A percentile compares a stretch with the other conserved stretches of the same genome.
These are phyloP conservation scores for Yponomeuta malinellus DNA, from an alignment of 2,888 invertebrate species.

Conservation along the genomic window DNA sequence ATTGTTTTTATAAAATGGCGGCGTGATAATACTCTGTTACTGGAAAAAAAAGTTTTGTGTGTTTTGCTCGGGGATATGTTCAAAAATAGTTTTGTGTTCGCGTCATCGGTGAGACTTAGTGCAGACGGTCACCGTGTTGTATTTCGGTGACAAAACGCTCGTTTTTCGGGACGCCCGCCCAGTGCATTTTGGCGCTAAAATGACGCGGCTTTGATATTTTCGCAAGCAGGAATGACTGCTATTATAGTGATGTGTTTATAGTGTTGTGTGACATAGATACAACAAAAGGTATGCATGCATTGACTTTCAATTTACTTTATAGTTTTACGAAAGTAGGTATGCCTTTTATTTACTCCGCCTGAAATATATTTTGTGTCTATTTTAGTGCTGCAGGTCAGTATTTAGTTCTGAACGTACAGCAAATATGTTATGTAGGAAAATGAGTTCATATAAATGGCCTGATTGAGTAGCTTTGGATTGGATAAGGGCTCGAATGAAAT, in stretches of 20 bases:
- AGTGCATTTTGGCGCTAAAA: constrained; percentile 19
- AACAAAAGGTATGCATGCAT: neutral
- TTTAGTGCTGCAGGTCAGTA: too few relatives aligned
- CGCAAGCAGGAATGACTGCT: neutral
- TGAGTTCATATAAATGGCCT: too few relatives aligned
- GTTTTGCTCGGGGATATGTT: constrained; percentile 36
- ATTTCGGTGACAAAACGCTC: constrained; percentile 51
- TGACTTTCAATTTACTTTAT: neutral
- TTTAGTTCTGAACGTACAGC: too few relatives aligned
- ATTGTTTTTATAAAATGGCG: constrained; percentile 19
- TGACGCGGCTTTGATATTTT: neutral
- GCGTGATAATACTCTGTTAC: constrained; percentile 8
- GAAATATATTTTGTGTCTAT: too few relatives aligned
- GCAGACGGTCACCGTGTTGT: constrained; percentile 33
- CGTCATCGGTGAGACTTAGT: constrained; percentile 28
- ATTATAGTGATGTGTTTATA: constrained; percentile 11
- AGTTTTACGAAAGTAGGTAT: too few relatives aligned
- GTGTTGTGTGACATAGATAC: neutral
- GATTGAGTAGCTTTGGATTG: too few relatives aligned
- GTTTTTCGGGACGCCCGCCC: constrained; percentile 15
- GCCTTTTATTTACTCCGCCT: too few relatives aligned
- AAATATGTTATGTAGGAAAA: too few relatives aligned
- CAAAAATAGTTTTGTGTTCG: constrained; percentile 44
- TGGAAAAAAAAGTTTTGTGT: constrained; percentile 12
- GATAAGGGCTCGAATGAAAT: too few relatives aligned